Percentiles rank a stretch among this genome's conserved stretches.
phyloP scores from a whole-genome alignment of 2,888 invertebrate genomes.

The Chironomus tentans region DNA sequence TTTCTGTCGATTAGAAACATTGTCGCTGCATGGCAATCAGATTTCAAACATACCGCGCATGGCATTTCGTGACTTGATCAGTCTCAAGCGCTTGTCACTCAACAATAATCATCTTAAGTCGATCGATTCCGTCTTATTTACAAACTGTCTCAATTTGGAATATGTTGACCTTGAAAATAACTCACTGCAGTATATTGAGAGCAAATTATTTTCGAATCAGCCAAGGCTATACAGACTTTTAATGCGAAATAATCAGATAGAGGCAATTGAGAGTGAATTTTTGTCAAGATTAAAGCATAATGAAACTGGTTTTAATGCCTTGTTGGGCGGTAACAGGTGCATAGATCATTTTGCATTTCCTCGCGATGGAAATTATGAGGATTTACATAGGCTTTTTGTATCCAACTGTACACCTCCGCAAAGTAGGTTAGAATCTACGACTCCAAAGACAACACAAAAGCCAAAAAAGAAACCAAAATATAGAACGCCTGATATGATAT shows the following conservation, averaged over 20 bases:
- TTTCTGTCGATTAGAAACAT: conserved; percentile 13
- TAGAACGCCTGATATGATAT: not conserved
- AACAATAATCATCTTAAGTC: not conserved
- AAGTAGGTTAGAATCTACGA: not conserved
- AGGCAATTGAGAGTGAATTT: no score
- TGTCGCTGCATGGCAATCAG: conserved; percentile 3
- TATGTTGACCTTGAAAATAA: conserved; percentile 19
- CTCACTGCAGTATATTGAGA: not conserved
- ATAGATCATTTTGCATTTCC: conserved; percentile 8
- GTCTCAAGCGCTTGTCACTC: conserved; percentile 6
- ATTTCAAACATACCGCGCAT: not conserved
- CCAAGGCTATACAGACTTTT: not conserved
- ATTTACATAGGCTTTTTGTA: not conserved
- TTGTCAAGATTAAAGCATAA: no score
- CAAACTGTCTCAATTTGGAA: not conserved
- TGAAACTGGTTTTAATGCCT: no score
- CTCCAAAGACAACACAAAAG: not conserved
- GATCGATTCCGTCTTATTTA: not conserved
- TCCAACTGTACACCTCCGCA: not conserved
- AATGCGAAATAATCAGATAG: not conserved
- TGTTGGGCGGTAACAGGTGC: not conserved
- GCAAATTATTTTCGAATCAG: not conserved
- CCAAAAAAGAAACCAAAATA: not conserved
- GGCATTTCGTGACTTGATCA: conserved; percentile 19
- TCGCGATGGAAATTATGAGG: not conserved